phyloP scores from a whole-genome alignment of 1,140 invertebrate genomes.

The Rhopalosiphum maidis region DNA sequence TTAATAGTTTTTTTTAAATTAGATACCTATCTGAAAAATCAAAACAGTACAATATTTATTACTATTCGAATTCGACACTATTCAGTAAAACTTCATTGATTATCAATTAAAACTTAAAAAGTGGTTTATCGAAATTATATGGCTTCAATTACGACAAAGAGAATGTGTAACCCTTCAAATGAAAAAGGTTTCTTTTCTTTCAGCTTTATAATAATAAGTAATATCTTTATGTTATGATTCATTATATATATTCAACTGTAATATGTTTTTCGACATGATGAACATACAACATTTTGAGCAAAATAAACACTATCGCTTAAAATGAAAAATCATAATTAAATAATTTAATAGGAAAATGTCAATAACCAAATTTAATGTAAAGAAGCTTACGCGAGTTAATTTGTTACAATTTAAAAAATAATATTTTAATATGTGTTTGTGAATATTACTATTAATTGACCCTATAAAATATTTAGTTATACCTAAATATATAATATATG shows the following conservation, averaged over 20 bases:
- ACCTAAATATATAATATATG: too few species aligned
- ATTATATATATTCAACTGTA: background rate
- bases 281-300: background rate
- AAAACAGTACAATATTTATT: background rate
- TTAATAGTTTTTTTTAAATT: too few species aligned
- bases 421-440: background rate
- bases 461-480: background rate
- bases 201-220: background rate
- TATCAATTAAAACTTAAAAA: conserved; percentile 1
- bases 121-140: background rate
- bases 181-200: background rate
- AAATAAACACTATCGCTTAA: background rate
- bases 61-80: background rate
- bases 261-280: background rate
- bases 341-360: background rate
- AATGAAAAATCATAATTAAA: background rate
- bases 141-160: background rate
- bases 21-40: background rate
- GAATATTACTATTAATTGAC: background rate
- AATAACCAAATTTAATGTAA: background rate
- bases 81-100: background rate
- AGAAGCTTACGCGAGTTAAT: background rate
- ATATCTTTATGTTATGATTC: background rate
- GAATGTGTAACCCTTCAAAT: background rate
- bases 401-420: background rate